Conservation (phyloP, 1,140 invertebrate species). For the Pseudomyrmex pallidus region DNA sequence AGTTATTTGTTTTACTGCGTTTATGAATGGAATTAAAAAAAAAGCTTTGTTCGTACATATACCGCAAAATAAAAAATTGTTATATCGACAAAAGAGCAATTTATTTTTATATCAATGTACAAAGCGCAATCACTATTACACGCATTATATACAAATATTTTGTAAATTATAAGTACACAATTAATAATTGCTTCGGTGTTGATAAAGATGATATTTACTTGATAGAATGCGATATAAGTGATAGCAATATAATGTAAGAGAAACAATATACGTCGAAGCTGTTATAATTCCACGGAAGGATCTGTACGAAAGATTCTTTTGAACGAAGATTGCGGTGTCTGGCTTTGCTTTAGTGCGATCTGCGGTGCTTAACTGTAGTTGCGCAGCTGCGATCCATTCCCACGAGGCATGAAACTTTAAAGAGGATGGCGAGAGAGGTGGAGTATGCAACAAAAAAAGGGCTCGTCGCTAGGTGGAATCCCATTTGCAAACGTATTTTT, state of each 20-base stretch:
- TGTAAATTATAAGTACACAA: conserved; percentile 22
- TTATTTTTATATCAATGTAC: conserved; percentile 1
- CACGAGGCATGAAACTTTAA: conserved; percentile 77
- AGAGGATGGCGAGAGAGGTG: conserved; percentile 58
- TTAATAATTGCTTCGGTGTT: background rate
- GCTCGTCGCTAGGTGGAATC: conserved; percentile 59
- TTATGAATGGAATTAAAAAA: background rate
- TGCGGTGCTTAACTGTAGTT: conserved; percentile 73
- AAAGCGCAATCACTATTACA: background rate
- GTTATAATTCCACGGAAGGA: conserved; percentile 34
- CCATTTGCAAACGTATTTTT: conserved; percentile 74
- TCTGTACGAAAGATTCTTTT: conserved; percentile 56
- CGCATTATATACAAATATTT: background rate
- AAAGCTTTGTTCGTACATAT: background rate
- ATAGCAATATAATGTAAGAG: conserved; percentile 21
- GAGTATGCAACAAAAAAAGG: conserved; percentile 59
- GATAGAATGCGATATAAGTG: background rate
- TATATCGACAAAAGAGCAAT: background rate
- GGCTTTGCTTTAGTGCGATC: conserved; percentile 70
- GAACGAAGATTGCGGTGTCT: conserved; percentile 71
- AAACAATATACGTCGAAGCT: conserved; percentile 40
- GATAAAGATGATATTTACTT: too few species aligned
- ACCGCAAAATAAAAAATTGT: conserved; percentile 11
- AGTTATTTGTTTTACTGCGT: background rate
- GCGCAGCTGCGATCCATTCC: conserved; percentile 73